phyloP scores from a whole-genome alignment of 2,113 vertebrate genomes.

The Channa argus region DNA sequence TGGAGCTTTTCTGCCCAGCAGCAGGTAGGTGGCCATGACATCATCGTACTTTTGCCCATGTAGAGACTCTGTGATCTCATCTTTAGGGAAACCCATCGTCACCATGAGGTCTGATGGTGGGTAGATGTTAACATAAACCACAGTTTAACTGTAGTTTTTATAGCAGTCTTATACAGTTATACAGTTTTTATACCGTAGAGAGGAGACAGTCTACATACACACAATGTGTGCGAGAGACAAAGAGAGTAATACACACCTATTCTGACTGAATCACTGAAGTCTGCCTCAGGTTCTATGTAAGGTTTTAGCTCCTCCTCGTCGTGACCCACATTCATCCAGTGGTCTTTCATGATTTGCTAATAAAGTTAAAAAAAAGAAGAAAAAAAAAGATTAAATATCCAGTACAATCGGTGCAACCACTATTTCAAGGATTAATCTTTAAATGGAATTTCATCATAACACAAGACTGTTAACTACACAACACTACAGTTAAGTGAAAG shows the following conservation, averaged over 20 bases:
- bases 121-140: conserved; percentile 25
- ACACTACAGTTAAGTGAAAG: neutral
- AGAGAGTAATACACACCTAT: conserved; percentile 85
- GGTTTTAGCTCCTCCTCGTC: conserved; percentile 96
- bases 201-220: neutral
- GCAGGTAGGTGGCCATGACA: conserved; percentile 97
- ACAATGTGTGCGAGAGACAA: neutral
- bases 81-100: conserved; percentile 97
- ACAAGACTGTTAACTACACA: neutral
- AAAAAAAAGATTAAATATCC: neutral
- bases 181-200: neutral
- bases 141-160: neutral
- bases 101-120: conserved; percentile 92
- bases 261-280: conserved; percentile 92
- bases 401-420: neutral
- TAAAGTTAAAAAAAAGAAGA: conserved; percentile 39
- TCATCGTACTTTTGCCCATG: conserved; percentile 95
- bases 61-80: conserved; percentile 95
- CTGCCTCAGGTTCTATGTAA: conserved; percentile 91
- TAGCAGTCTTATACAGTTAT: too few species aligned
- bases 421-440: neutral
- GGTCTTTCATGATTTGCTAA: conserved; percentile 99
- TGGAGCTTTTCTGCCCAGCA: conserved; percentile 94
- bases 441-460: neutral
- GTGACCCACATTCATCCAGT: conserved; percentile 98